A percentile compares a stretch with the other conserved stretches of the same genome.
Conservation (phyloP, 2,888 invertebrate species). For the Horisme vitalbata region DNA sequence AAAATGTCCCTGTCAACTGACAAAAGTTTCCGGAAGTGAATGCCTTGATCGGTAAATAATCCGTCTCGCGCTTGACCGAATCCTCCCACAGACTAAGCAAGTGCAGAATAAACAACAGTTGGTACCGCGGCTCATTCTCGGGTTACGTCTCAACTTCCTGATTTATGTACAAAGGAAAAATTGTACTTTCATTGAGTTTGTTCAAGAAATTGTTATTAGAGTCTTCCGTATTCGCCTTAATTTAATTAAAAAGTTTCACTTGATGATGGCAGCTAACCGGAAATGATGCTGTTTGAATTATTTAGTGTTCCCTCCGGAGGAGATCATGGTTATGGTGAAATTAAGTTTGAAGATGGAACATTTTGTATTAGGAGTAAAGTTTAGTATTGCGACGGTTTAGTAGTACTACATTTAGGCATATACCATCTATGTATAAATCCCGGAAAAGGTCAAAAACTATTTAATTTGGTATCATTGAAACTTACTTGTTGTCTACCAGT, state of each 20-base stretch:
- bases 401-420: too few relatives aligned
- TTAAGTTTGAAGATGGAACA: not conserved
- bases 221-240: constrained; percentile 16
- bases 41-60: constrained; percentile 21
- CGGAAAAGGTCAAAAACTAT: too few relatives aligned
- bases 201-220: constrained; percentile 22
- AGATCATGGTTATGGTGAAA: not conserved
- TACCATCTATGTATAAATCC: too few relatives aligned
- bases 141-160: constrained; percentile 25
- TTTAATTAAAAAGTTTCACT: constrained; percentile 27
- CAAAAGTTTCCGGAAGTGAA: constrained; percentile 3
- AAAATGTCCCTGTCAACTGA: not conserved
- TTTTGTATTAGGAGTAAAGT: not conserved
- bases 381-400: too few relatives aligned
- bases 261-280: constrained; percentile 2
- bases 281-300: not conserved
- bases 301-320: not conserved
- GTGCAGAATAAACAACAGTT: constrained; percentile 3
- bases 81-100: not conserved
- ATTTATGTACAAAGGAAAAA: constrained; percentile 30
- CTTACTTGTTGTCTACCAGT: not conserved
- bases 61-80: constrained; percentile 20
- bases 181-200: constrained; percentile 21
- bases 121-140: not conserved
- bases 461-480: too few relatives aligned